These are phyloP conservation scores for Propithecus perrieri DNA, from an alignment of 2,797 vertebrate species.

Conservation along the genomic window DNA sequence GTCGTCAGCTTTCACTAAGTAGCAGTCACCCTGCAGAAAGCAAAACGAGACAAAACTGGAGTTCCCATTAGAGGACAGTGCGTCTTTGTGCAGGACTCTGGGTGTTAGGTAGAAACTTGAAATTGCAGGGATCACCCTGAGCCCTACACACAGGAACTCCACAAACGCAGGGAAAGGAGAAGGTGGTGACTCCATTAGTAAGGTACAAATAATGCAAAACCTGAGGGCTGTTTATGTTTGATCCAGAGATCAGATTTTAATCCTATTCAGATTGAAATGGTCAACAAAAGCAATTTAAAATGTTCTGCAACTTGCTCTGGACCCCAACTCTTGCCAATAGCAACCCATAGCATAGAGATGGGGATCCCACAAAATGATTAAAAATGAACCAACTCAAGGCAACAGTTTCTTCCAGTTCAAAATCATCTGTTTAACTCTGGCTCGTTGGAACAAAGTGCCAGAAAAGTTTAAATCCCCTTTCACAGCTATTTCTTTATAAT, in stretches of 20 bases:
- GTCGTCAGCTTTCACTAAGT: neutral
- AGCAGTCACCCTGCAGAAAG: neutral
- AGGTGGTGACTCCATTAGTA: too few relatives aligned
- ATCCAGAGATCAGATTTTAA: neutral
- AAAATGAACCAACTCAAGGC: neutral
- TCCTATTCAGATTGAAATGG: neutral
- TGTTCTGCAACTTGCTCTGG: neutral
- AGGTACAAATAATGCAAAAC: neutral
- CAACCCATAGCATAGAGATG: too few relatives aligned
- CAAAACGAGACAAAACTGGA: neutral
- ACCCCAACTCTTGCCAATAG: neutral
- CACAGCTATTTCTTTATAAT: neutral
- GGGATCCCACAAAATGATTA: too few relatives aligned
- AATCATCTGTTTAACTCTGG: neutral
- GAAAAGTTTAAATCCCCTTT: neutral
- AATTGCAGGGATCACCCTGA: neutral
- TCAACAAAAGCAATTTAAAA: neutral
- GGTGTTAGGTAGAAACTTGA: neutral
- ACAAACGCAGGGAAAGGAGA: neutral
- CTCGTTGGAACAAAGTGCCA: neutral
- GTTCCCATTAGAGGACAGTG: neutral
- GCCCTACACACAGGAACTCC: fast-evolving
- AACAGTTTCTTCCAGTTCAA: neutral
- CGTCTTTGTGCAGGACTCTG: neutral
- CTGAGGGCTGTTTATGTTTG: neutral